Conservation (phyloP, 2,888 invertebrate genomes). For the Dicyrtoma fusca region DNA sequence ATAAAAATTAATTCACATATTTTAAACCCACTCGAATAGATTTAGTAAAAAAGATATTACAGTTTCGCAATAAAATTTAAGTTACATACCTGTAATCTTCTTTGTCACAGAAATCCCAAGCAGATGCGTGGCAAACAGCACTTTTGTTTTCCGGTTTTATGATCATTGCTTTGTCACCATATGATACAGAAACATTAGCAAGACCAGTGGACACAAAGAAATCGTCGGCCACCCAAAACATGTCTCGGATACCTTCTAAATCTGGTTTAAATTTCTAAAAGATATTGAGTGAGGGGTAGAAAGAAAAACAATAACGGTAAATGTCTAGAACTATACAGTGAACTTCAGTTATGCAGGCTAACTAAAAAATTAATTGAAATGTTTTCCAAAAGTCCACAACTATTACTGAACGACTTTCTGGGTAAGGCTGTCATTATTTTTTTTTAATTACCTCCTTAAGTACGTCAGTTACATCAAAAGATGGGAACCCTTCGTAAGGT, state of each 20-base stretch:
- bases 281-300: too few species aligned
- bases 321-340: too few species aligned
- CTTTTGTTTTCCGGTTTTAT: slow-evolving; percentile 72
- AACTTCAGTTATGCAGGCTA: not conserved
- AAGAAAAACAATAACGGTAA: too few species aligned
- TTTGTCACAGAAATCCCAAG: slow-evolving; percentile 85
- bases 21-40: too few species aligned
- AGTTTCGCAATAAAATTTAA: too few species aligned
- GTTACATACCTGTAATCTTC: slow-evolving; percentile 75
- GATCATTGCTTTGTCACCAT: slow-evolving; percentile 82
- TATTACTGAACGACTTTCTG: not conserved
- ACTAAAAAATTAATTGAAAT: not conserved
- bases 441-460: slow-evolving; percentile 64
- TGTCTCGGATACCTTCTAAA: slow-evolving; percentile 20
- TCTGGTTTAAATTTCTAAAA: slow-evolving; percentile 34
- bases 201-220: slow-evolving; percentile 81
- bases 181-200: slow-evolving; percentile 78
- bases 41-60: too few species aligned
- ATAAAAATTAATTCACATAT: too few species aligned
- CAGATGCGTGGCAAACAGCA: slow-evolving; percentile 70
- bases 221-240: slow-evolving; percentile 81
- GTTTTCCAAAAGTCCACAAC: not conserved
- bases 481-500: slow-evolving; percentile 73
- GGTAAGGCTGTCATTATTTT: not conserved
- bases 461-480: slow-evolving; percentile 75